Base-by-base conservation (phyloP, 2,888 invertebrate genomes). In the Ectropis crepuscularia region DNA sequence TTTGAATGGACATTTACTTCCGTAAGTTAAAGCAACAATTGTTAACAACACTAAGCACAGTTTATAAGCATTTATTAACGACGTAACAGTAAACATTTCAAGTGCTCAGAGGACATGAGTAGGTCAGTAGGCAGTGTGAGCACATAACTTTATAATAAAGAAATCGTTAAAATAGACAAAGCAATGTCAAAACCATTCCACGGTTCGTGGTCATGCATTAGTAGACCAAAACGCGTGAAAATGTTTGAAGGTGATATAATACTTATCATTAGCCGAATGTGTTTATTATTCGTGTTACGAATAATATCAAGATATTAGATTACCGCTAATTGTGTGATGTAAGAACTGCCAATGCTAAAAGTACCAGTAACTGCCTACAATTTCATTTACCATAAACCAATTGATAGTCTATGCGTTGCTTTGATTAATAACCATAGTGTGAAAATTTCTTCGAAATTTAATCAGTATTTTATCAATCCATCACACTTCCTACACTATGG, bases 161-260 rank as follows among this genome's bases (percentile, higher is more conserved):
- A 70, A 67, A 70, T 68, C 68, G 45, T 61, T 61, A 63, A 63
- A 60, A 57, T 43, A 69, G 61, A 72, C 72, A 72, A 72, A 62
- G 72, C 72, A 72, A 72, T 69, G 72, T 72, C 72, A 72, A 69
- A 72, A 72, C 66, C 48, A 65, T 67, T 67, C 65, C 69, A 72
- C 72, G 70, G 63, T 72, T 42, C 39, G 67, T 58, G 59, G 55
- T 63, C 65, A 64, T 62, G 65, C 55, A 65, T 70, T 70, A 66
- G 61, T 62, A 53, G 58, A 65, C 53, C 66, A 66, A 66, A 66
- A 61, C 66, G 70, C 72, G 72, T 68, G 62, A 72, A 72, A 70
- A 69, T 53, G 51, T 57, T 65, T 57, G 50, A 68, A 61, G 38
- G 57, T 62, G 66, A 72, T 72, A 72, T 69, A 69, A 72, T 50